Percentiles rank a stretch among this genome's conserved stretches.
Conservation (phyloP, 2,113 vertebrate species). For the Sinocyclocheilus anophthalmus region DNA sequence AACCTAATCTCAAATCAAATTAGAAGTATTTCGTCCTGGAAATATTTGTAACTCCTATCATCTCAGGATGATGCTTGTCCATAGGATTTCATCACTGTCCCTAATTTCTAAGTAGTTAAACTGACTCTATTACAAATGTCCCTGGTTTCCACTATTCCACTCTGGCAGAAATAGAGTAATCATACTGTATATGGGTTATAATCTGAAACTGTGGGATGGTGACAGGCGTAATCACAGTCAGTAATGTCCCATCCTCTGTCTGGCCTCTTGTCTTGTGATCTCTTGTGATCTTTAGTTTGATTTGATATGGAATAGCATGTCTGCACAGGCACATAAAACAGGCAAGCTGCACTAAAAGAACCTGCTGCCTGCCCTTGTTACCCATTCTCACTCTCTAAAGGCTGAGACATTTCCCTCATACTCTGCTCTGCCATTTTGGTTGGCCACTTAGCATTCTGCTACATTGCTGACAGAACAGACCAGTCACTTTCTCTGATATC, state of each 20-base stretch:
- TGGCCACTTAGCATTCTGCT: constrained; percentile 66
- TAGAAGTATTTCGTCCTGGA: background rate
- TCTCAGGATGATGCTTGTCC: background rate
- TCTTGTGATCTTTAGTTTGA: constrained; percentile 51
- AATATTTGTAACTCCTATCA: background rate
- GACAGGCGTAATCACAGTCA: constrained; percentile 38
- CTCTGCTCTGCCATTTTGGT: constrained; percentile 54
- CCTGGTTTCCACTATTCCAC: background rate
- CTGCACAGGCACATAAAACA: constrained; percentile 58
- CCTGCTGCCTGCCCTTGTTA: constrained; percentile 70
- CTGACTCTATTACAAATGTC: background rate
- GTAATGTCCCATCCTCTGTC: constrained; percentile 29
- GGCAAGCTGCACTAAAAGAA: constrained; percentile 57
- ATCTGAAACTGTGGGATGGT: constrained; percentile 28
- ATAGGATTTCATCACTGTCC: background rate
- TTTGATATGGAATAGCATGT: constrained; percentile 67
- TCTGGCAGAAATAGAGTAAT: background rate
- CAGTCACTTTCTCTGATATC: constrained; percentile 62
- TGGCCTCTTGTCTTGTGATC: constrained; percentile 53
- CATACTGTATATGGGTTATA: constrained; percentile 2
- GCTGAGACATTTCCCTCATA: constrained; percentile 59
- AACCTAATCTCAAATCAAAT: background rate
- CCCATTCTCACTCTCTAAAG: constrained; percentile 46
- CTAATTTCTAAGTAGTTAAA: background rate
- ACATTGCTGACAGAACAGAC: constrained; percentile 63